These are phyloP conservation scores for Heliconius himera DNA, from an alignment of 1,140 invertebrate species.

Conservation along the genomic window DNA sequence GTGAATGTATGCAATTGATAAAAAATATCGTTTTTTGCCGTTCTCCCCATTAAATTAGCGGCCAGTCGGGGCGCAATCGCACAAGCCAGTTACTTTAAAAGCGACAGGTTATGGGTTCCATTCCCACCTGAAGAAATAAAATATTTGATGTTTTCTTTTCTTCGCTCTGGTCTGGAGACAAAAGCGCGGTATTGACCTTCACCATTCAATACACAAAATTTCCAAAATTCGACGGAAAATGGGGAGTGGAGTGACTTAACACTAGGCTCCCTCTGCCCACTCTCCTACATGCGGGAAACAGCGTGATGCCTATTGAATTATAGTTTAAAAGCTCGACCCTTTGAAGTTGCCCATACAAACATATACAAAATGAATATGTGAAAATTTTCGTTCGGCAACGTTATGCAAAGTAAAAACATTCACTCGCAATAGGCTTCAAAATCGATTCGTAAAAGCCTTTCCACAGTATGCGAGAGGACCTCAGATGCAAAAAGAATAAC, in stretches of 20 bases:
- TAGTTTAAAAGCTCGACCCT: neutral
- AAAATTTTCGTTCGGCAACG: neutral
- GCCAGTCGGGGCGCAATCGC: no score
- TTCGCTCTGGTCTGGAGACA: no score
- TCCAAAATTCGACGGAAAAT: no score
- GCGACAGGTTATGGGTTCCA: no score
- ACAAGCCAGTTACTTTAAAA: no score
- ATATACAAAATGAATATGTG: neutral
- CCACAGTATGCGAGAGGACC: constrained; percentile 6
- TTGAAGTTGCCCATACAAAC: neutral
- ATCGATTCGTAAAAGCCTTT: constrained; percentile 14
- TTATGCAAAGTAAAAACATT: constrained; percentile 13
- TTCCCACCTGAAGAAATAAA: no score
- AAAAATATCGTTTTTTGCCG: neutral
- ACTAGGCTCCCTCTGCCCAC: neutral
- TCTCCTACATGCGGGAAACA: no score
- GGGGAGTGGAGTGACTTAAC: no score
- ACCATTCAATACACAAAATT: no score
- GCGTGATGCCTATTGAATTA: neutral
- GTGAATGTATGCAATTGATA: neutral
- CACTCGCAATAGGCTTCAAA: constrained; percentile 12
- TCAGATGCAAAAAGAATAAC: constrained; percentile 14
- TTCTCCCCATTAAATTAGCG: no score
- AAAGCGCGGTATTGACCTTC: no score
- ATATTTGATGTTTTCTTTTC: no score